Percentiles rank a stretch among this genome's conserved stretches.
Evolutionary conservation across 2,888 invertebrate species (phyloP).

Genomic region (Dilophus febrilis): DNA sequence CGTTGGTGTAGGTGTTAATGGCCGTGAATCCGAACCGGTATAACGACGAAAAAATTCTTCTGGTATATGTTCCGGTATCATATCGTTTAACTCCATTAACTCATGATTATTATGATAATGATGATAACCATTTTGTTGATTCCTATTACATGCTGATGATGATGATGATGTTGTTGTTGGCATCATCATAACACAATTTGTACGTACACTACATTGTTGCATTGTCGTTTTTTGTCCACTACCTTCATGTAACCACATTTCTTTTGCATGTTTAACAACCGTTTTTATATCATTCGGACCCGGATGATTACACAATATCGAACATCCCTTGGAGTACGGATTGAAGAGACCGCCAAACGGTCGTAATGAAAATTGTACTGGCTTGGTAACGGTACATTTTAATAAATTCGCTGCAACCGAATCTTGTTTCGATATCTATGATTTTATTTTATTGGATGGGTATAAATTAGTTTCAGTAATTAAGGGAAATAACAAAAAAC

Average conservation of each 20-base stretch:
- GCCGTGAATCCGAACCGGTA: constrained; percentile 70
- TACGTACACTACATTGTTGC: background rate
- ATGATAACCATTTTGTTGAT: background rate
- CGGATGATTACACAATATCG: constrained; percentile 72
- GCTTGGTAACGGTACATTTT: constrained; percentile 32
- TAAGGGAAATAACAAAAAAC: too few species aligned
- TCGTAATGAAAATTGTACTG: constrained; percentile 56
- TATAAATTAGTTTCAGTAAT: too few species aligned
- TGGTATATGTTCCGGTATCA: constrained; percentile 42
- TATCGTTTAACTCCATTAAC: constrained; percentile 14
- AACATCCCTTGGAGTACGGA: constrained; percentile 64
- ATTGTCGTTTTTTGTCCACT: background rate
- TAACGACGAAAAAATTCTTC: constrained; percentile 64
- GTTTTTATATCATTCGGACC: constrained; percentile 55
- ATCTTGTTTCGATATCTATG: too few species aligned
- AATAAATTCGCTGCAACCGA: too few species aligned
- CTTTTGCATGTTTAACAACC: constrained; percentile 52
- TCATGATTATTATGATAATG: too few species aligned
- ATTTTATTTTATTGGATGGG: too few species aligned
- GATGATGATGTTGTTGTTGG: background rate
- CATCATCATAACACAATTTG: constrained; percentile 6
- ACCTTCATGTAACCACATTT: constrained; percentile 39
- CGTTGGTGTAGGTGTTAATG: constrained; percentile 63
- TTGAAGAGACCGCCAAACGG: constrained; percentile 69
- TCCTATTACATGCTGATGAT: constrained; percentile 1